Evolutionary conservation across 2,888 invertebrate species (phyloP).

Genomic region (Argyresthia albistria): DNA sequence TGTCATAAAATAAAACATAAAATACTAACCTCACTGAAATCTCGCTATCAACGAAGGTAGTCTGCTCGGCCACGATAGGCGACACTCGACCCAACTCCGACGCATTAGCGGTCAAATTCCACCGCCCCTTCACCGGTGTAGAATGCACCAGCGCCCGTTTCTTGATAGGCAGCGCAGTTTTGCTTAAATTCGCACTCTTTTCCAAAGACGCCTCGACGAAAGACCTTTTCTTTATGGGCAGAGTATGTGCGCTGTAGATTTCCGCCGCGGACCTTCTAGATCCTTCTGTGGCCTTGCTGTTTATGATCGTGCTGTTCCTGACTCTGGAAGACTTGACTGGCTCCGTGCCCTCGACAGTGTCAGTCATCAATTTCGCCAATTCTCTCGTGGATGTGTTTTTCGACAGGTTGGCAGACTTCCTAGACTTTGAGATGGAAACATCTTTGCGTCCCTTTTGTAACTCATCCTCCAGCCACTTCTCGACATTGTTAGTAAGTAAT

Average conservation of each 20-base stretch:
- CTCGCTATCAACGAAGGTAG: not conserved
- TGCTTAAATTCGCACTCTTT: not conserved
- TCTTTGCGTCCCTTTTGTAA: conserved; percentile 15
- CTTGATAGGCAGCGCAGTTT: conserved; percentile 31
- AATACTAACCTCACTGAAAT: not conserved
- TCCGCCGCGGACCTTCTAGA: conserved; percentile 24
- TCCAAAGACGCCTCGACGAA: conserved; percentile 10
- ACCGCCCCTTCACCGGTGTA: conserved; percentile 40
- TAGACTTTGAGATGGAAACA: not conserved
- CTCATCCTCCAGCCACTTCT: conserved; percentile 40
- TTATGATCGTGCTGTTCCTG: conserved; percentile 18
- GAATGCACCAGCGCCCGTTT: conserved; percentile 44
- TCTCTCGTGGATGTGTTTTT: conserved; percentile 18
- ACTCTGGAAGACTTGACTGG: conserved; percentile 23
- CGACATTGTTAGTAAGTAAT: conserved; percentile 26
- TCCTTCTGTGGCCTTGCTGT: conserved; percentile 8
- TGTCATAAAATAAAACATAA: not conserved
- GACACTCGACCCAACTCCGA: conserved; percentile 39
- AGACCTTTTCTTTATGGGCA: conserved; percentile 52
- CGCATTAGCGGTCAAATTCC: conserved; percentile 20
- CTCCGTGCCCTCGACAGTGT: conserved; percentile 29
- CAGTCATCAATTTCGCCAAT: conserved; percentile 31
- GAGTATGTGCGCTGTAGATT: conserved; percentile 26
- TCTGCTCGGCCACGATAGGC: conserved; percentile 27
- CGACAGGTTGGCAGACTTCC: conserved; percentile 6